phyloP scores from a whole-genome alignment of 2,113 vertebrate genomes.

The Platanista minor region DNA sequence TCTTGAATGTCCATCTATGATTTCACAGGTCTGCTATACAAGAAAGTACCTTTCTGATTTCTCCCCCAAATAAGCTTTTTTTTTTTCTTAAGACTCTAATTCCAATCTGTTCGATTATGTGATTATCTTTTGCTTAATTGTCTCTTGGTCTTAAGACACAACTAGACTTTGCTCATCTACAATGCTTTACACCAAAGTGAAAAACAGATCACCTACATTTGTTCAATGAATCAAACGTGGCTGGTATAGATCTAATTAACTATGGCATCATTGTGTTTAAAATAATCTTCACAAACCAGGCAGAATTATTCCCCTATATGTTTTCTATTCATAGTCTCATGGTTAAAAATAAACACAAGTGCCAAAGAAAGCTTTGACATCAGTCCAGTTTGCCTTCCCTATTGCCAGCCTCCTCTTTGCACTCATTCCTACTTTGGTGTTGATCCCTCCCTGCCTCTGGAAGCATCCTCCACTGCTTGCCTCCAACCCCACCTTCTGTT shows the following conservation, averaged over 20 bases:
- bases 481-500: not conserved
- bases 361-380: not conserved
- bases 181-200: fast-evolving
- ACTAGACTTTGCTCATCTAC: not conserved
- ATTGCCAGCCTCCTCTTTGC: not conserved
- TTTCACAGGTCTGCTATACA: not conserved
- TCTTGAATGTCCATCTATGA: not conserved
- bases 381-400: not conserved
- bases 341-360: not conserved
- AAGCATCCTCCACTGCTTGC: not conserved
- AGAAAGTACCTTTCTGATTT: not conserved
- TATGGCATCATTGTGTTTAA: not conserved
- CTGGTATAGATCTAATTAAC: not conserved
- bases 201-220: not conserved
- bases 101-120: not conserved
- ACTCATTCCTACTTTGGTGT: not conserved
- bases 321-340: not conserved
- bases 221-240: not conserved
- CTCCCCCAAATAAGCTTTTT: not conserved
- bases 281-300: not conserved
- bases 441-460: not conserved
- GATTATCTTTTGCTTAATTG: not conserved
- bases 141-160: not conserved
- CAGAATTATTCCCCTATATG: not conserved
- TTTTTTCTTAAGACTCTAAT: not conserved